A percentile compares a stretch with the other conserved stretches of the same genome.
Conservation (phyloP, 1,140 invertebrate genomes). For the Manduca sexta region DNA sequence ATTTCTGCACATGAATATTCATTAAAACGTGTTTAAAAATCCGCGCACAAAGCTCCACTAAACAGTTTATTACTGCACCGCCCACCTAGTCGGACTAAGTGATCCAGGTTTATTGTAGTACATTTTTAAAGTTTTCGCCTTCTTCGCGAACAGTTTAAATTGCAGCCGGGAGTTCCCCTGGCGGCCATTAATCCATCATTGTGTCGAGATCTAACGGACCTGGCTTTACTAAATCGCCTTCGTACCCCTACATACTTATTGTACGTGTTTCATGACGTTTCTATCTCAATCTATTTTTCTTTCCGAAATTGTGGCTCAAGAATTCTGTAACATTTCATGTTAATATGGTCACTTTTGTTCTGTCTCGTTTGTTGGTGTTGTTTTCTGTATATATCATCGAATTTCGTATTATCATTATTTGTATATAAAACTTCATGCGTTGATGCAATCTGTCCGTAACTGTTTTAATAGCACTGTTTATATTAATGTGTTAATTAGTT, state of each 20-base stretch:
- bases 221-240: constrained; percentile 17
- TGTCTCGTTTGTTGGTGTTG: no score
- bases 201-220: constrained; percentile 21
- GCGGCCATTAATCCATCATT: constrained; percentile 53
- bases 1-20: no score
- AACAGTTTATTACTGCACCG: background rate
- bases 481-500: no score
- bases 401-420: no score
- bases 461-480: no score
- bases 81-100: background rate
- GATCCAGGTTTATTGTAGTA: constrained; percentile 20
- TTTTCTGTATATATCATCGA: no score
- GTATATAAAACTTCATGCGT: no score
- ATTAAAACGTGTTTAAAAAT: background rate
- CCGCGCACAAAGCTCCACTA: background rate
- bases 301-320: background rate
- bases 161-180: constrained; percentile 19
- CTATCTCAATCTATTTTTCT: constrained; percentile 14
- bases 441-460: no score
- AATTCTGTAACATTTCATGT: background rate
- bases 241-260: constrained; percentile 1
- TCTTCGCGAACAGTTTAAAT: constrained; percentile 36
- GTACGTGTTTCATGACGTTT: background rate
- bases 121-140: constrained; percentile 35
- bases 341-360: background rate